Percentiles rank a stretch among this genome's conserved stretches.
Conservation (phyloP, 2,113 vertebrate genomes). For the Grammomys dolichurus region DNA sequence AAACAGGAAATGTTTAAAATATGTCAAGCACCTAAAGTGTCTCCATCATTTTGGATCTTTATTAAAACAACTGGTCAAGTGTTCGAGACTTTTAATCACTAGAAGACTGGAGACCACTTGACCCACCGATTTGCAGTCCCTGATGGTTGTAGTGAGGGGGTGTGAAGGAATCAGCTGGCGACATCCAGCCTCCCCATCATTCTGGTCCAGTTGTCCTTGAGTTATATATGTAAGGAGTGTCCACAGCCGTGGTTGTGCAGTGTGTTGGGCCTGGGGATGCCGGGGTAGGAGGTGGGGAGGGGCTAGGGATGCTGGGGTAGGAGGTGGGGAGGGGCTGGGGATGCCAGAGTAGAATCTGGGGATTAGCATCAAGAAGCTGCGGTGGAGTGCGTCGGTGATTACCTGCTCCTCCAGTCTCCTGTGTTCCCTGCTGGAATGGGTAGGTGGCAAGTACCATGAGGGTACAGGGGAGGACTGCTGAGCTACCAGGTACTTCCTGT, state of each 20-base stretch:
- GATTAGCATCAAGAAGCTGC: neutral
- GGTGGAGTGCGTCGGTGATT: neutral
- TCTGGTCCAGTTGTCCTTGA: neutral
- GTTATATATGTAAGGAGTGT: neutral
- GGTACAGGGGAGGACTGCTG: neutral
- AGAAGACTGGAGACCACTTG: neutral
- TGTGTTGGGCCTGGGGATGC: neutral
- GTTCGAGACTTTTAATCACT: neutral
- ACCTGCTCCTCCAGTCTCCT: neutral
- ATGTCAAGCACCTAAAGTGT: neutral
- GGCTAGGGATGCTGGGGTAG: accelerated
- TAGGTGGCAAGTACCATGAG: too few species aligned
- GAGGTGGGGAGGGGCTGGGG: too few species aligned
- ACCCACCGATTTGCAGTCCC: neutral
- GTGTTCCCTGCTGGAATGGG: neutral
- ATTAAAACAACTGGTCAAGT: neutral
- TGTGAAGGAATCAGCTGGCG: neutral
- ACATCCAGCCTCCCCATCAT: too few species aligned
- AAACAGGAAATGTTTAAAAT: neutral
- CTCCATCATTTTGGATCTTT: neutral
- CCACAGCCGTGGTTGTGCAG: neutral
- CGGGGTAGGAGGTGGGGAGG: neutral
- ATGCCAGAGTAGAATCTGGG: neutral
- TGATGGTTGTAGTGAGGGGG: neutral
- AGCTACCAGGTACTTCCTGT: neutral